These are phyloP conservation scores for Drosophila leontia DNA, from an alignment of 1,140 invertebrate genomes.

Conservation along the genomic window DNA sequence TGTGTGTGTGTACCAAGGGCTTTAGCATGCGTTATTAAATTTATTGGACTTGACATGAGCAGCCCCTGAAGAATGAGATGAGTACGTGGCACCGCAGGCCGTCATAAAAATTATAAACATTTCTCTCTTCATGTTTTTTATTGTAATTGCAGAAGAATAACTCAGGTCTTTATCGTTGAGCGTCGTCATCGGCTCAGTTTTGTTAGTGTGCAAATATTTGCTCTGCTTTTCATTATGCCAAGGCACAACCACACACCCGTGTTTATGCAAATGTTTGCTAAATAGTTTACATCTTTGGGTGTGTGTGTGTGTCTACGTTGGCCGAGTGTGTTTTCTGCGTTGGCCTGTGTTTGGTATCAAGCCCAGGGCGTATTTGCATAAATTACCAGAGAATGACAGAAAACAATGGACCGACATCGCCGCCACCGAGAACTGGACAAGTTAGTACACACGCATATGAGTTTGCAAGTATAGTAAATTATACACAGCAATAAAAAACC, in stretches of 20 bases:
- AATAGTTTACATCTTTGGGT: conserved; percentile 52
- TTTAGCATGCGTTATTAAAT: conserved; percentile 69
- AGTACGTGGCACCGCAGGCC: conserved; percentile 12
- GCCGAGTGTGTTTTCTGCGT: conserved; percentile 16
- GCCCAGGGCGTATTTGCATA: conserved; percentile 51
- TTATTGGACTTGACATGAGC: conserved; percentile 56
- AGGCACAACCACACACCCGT: conserved; percentile 42
- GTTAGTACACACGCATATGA: conserved; percentile 12
- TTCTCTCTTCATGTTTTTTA: conserved; percentile 36
- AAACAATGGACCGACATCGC: conserved; percentile 32
- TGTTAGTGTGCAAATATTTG: conserved; percentile 43
- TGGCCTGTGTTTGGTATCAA: conserved; percentile 18
- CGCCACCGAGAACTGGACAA: conserved; percentile 12
- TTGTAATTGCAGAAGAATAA: conserved; percentile 44
- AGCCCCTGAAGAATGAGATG: conserved; percentile 1
- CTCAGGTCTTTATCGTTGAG: conserved; percentile 12
- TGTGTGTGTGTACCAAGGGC: conserved; percentile 21
- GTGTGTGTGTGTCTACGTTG: conserved; percentile 10
- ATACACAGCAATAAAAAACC: neutral
- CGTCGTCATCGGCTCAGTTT: conserved; percentile 33
- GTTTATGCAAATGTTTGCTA: conserved; percentile 57
- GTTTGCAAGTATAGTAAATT: neutral
- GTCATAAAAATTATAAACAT: conserved; percentile 33
- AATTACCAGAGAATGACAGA: conserved; percentile 43
- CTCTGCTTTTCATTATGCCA: conserved; percentile 55